A percentile compares a stretch with the other conserved stretches of the same genome.
These are phyloP conservation scores for Neoniphon sammara DNA, from an alignment of 2,797 vertebrate species.

Conservation along the genomic window DNA sequence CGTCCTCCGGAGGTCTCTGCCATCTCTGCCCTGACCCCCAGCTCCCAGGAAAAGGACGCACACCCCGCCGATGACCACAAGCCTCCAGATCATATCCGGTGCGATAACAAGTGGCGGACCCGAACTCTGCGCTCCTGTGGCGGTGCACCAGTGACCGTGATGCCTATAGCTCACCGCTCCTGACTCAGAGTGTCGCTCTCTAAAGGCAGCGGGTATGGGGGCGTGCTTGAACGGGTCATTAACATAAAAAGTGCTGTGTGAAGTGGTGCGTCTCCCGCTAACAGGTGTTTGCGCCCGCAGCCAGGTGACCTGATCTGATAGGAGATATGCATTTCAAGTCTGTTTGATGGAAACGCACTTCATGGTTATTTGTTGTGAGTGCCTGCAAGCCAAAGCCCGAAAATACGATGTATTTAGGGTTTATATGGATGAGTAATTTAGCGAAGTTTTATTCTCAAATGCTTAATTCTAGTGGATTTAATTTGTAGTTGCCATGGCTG, in stretches of 20 bases:
- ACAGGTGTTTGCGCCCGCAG: slow-evolving; percentile 73
- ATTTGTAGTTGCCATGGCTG: background rate
- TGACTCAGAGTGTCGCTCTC: slow-evolving; percentile 25
- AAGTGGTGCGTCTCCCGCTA: slow-evolving; percentile 48
- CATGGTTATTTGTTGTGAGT: no score
- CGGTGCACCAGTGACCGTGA: slow-evolving; percentile 11
- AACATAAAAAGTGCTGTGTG: slow-evolving; percentile 74
- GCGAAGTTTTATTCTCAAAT: no score
- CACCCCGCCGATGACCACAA: slow-evolving; percentile 41
- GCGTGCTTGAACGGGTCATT: slow-evolving; percentile 62
- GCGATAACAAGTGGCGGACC: background rate
- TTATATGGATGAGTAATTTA: no score
- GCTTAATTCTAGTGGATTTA: no score
- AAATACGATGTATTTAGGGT: no score
- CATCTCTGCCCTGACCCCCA: slow-evolving; percentile 7
- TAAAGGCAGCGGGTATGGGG: slow-evolving; percentile 44
- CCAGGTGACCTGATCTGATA: slow-evolving; percentile 49
- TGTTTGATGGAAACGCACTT: slow-evolving; percentile 8
- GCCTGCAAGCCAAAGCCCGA: no score
- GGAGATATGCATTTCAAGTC: slow-evolving; percentile 21
- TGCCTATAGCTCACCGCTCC: background rate
- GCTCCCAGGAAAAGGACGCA: slow-evolving; percentile 47
- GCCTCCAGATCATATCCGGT: slow-evolving; percentile 67
- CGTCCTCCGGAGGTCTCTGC: slow-evolving; percentile 39
- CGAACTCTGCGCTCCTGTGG: background rate